Evolutionary conservation across 2,113 vertebrate species (phyloP), one percentile per base, ranked within the genome.

Genomic region (Phocoena phocoena): DNA sequence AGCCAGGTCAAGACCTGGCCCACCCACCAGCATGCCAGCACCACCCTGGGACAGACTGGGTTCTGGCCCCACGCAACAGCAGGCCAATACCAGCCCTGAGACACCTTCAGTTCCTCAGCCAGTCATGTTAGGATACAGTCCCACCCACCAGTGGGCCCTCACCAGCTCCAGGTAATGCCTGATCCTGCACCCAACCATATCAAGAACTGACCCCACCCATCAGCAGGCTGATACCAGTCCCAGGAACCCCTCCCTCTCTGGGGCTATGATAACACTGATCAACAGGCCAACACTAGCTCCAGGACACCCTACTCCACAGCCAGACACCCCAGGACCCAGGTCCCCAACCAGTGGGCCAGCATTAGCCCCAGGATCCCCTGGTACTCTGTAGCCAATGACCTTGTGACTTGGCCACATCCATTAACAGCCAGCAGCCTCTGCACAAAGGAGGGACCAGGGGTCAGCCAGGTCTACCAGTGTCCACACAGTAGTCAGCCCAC

Each of bases 391-490:
- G 44, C 73, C 73, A 33, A 17, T 11, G 28, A 33, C 73, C 14
- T 9, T 76, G 73, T 11, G 73, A 76, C 44, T 15, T 33, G 20
- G 73, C 17, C 73, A 33, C 18, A 18, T 8, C 47, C 73, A 20
- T 76, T 28, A 76, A 44, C 5, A 76, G 44, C 44, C 26, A 6
- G 44, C 41, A 0, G 0, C 73, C 44, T 31, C 44, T 20, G 44
- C 44, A 20, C 15, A 50, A 50, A 26, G 44, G 26, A 50, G 15
- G 26, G 26, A 11, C 44, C 0, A 0, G 73, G 15, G 73, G 26
- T 50, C 15, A 20, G 17, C 28, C 18, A 9, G 3, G 0, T 11
- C 44, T 50, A 11, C 8, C 8, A 0, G 4, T 28, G 28, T 8
- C 0, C 44, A 8, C 44, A 20, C 28, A 31, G 28, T 11, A 31